Evolutionary conservation across 2,797 vertebrate genomes (phyloP).

Genomic region (Muscicapa striata): DNA sequence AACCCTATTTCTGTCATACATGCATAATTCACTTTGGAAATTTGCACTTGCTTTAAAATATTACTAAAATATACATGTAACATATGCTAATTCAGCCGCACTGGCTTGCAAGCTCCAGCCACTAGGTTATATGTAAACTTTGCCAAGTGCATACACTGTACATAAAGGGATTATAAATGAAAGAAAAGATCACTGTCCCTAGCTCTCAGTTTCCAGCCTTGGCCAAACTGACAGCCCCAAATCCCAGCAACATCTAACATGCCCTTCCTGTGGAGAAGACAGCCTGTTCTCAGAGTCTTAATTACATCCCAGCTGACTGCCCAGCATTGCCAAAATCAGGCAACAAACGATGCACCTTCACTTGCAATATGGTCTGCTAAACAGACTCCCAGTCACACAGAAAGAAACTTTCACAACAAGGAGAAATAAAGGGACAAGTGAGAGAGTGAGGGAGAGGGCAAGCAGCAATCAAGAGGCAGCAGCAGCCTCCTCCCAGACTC

Average conservation of each 20-base stretch:
- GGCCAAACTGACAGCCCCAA: slow-evolving; percentile 88
- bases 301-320: slow-evolving; percentile 95
- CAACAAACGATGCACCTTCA: slow-evolving; percentile 87
- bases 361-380: slow-evolving; percentile 90
- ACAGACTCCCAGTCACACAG: slow-evolving; percentile 77
- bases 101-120: slow-evolving; percentile 77
- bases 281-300: slow-evolving; percentile 92
- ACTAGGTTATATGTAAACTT: slow-evolving; percentile 81
- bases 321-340: slow-evolving; percentile 85
- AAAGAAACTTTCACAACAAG: slow-evolving; percentile 75
- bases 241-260: slow-evolving; percentile 95
- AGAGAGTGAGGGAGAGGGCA: slow-evolving; percentile 72
- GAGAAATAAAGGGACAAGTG: slow-evolving; percentile 72
- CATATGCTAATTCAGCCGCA: slow-evolving; percentile 90
- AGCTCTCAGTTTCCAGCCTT: slow-evolving; percentile 84
- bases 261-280: slow-evolving; percentile 93
- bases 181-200: slow-evolving; percentile 90
- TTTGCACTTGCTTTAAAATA: slow-evolving; percentile 87
- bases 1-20: slow-evolving; percentile 85
- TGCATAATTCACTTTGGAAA: slow-evolving; percentile 95
- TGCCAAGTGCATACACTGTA: slow-evolving; percentile 83
- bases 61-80: slow-evolving; percentile 96
- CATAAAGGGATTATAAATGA: slow-evolving; percentile 96
- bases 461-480: slow-evolving; percentile 48
- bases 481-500: slow-evolving; percentile 20